These are phyloP conservation scores for Trachymyrmex septentrionalis DNA, from an alignment of 1,140 invertebrate species.

Conservation along the genomic window DNA sequence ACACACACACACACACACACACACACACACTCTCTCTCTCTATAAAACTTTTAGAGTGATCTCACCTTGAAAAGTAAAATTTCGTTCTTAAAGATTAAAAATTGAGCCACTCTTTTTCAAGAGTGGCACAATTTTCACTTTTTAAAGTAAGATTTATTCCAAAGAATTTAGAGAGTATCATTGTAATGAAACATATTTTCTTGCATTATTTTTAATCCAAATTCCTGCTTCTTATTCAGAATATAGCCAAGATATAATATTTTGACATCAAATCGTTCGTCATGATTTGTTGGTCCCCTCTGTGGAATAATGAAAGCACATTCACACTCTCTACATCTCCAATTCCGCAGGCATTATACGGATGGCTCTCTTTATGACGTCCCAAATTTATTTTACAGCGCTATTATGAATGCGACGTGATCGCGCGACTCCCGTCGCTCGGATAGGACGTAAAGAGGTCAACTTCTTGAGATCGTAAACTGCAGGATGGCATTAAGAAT, in stretches of 20 bases:
- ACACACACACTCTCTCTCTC: too few species aligned
- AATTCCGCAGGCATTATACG: neutral
- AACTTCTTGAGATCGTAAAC: conserved; percentile 54
- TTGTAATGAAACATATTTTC: neutral
- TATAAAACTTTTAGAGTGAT: too few species aligned
- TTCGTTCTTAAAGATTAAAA: too few species aligned
- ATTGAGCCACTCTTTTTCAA: too few species aligned
- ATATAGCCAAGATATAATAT: neutral
- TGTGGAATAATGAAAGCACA: neutral
- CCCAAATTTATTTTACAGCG: conserved; percentile 54
- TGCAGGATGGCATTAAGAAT: conserved; percentile 63
- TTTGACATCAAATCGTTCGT: neutral
- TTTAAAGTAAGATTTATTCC: too few species aligned
- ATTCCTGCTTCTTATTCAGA: conserved; percentile 13
- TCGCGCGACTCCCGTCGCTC: conserved; percentile 11
- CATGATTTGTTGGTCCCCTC: neutral
- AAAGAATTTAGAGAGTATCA: neutral
- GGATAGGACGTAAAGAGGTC: neutral
- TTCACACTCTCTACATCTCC: neutral
- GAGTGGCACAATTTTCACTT: too few species aligned
- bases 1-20: neutral
- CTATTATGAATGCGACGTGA: conserved; percentile 50
- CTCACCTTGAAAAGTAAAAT: too few species aligned
- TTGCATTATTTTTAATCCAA: neutral
- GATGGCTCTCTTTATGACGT: conserved; percentile 24